Evolutionary conservation across 2,113 vertebrate species (phyloP), one percentile per base, ranked within the genome.

Genomic region (Oxygymnocypris stewartii): DNA sequence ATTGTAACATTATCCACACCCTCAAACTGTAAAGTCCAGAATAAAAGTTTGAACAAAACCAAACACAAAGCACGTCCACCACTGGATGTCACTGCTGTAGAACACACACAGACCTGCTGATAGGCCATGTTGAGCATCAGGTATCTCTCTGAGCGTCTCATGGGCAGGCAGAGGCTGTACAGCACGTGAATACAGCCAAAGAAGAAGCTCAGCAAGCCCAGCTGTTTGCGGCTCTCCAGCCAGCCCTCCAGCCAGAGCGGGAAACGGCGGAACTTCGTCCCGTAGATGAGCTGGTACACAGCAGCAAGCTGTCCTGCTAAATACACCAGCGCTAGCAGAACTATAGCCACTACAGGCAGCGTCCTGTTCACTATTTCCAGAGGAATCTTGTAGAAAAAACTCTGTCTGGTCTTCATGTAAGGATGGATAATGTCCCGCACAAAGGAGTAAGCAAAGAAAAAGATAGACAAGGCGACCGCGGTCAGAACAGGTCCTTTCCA

Each of bases 381-480:
- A 16, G 98, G 98, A 87, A 99, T 98, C 94, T 98, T 99, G 92
- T 99, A 99, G 87, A 99, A 99, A 93, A 98, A 96, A 84, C 97
- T 98, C 93, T 97, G 97, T 81, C 95, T 96, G 89, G 94, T 96
- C 82, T 93, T 97, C 44, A 96, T 65, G 3, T 98, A 99, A 0
- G 98, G 98, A 92, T 99, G 96, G 65, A 99, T 94, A 87, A 99
- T 95, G 73, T 99, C 98, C 87, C 97, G 94, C 71, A 97, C 40
- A 87, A 99, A 99, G 0, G 97, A 97, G 88, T 98, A 99, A 67
- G 96, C 92, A 99, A n/a, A 99, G 90, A 99, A 99, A 91, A 99
- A 98, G 0, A 95, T 98, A 84, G 97, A 96, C 79, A 99, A 93
- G 88, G 96, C 95, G 82, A 99, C 96, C 0, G 98, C 94, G 3